Conservation (phyloP, 1,140 invertebrate genomes). For the Drosophila arizonae region DNA sequence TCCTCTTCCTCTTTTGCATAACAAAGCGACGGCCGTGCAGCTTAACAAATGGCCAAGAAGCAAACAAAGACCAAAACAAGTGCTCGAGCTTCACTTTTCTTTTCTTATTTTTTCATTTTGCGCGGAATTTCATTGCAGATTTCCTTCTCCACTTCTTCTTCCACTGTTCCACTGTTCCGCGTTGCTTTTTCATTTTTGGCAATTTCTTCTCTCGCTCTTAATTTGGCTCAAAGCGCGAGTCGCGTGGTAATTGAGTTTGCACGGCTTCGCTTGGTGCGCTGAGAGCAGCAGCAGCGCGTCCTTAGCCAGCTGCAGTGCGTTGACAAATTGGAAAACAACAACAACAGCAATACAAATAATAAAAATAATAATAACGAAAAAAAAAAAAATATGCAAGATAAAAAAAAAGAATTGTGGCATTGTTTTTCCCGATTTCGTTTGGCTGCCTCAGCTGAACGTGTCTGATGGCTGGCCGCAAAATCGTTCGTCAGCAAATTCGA, state of each 20-base stretch:
- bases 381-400: conserved; percentile 10
- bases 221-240: conserved; percentile 42
- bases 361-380: conserved; percentile 14
- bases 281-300: neutral
- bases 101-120: neutral
- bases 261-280: conserved; percentile 20
- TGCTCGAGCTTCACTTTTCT: conserved; percentile 33
- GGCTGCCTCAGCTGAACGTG: conserved; percentile 45
- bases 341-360: too few relatives aligned
- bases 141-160: neutral
- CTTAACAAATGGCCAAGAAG: conserved; percentile 47
- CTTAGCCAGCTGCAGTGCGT: conserved; percentile 41
- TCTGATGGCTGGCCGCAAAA: conserved; percentile 47
- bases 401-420: conserved; percentile 16
- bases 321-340: conserved; percentile 9
- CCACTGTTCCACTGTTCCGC: too few relatives aligned
- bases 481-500: conserved; percentile 39
- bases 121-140: conserved; percentile 11
- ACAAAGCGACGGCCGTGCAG: conserved; percentile 47
- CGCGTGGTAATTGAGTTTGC: conserved; percentile 65
- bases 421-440: conserved; percentile 6
- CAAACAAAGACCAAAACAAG: neutral
- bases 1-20: conserved; percentile 48
- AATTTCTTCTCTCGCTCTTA: conserved; percentile 28
- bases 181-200: neutral